Conservation (phyloP, 2,113 vertebrate species). For the Laticauda colubrina region DNA sequence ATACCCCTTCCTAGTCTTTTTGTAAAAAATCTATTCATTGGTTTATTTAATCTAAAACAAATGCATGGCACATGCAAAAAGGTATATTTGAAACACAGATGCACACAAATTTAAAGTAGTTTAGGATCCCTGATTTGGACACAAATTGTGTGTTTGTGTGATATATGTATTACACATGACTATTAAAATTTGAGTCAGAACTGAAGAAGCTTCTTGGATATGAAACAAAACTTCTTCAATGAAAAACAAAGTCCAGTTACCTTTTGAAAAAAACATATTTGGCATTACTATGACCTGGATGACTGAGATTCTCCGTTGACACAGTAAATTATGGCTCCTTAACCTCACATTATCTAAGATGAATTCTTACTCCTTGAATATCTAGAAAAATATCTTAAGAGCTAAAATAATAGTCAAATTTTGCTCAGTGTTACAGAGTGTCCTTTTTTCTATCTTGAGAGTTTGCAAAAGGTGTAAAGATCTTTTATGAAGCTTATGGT, state of each 20-base stretch:
- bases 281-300: neutral
- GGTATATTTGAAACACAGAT: neutral
- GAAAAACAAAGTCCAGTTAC: neutral
- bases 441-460: neutral
- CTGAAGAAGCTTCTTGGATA: neutral
- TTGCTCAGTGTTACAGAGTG: neutral
- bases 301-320: neutral
- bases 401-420: neutral
- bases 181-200: neutral
- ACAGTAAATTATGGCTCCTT: neutral
- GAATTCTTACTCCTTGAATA: neutral
- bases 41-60: neutral
- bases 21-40: neutral
- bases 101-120: neutral
- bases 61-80: neutral
- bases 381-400: conserved; percentile 2
- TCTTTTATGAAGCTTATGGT: neutral
- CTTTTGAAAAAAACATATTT: neutral
- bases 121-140: neutral
- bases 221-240: neutral
- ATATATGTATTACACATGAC: neutral
- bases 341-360: conserved; percentile 9
- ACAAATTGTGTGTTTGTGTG: neutral
- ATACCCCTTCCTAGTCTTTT: neutral
- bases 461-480: neutral